phyloP scores from a whole-genome alignment of 2,797 vertebrate species.

The Jordanella pulchra region DNA sequence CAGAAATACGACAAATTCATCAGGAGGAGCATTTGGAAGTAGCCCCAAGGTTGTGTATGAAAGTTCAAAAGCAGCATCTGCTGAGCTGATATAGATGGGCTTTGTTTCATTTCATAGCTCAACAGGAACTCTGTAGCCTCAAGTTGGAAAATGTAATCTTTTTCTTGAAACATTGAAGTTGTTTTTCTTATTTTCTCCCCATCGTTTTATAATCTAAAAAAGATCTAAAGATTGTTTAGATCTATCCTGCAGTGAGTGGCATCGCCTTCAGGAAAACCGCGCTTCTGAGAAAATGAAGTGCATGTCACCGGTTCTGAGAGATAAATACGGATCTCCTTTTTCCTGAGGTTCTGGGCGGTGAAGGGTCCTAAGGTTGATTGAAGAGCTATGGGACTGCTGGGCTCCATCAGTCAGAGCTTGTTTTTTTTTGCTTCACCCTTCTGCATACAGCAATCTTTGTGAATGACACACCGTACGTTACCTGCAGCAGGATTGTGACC shows the following conservation, averaged over 20 bases:
- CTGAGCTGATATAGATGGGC: slow-evolving; percentile 57
- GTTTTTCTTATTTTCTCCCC: slow-evolving; percentile 46
- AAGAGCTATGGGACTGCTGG: slow-evolving; percentile 30
- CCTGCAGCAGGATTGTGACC: slow-evolving; percentile 30
- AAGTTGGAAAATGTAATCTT: slow-evolving; percentile 52
- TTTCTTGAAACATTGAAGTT: slow-evolving; percentile 44
- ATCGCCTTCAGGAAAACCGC: slow-evolving; percentile 20
- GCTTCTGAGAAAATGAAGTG: slow-evolving; percentile 2
- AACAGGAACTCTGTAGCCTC: slow-evolving; percentile 36
- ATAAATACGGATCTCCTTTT: slow-evolving; percentile 41
- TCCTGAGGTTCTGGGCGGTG: slow-evolving; percentile 51
- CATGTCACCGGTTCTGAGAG: slow-evolving; percentile 17
- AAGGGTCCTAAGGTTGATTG: slow-evolving; percentile 56
- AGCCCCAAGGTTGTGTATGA: slow-evolving; percentile 59
- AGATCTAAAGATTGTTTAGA: slow-evolving; percentile 63
- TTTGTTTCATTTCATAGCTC: slow-evolving; percentile 59
- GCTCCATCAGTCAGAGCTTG: slow-evolving; percentile 42
- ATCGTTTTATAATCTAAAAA: slow-evolving; percentile 28
- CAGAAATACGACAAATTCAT: slow-evolving; percentile 40
- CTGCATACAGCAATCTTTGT: slow-evolving; percentile 31
- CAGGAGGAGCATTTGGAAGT: slow-evolving; percentile 46
- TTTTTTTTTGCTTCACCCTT: slow-evolving; percentile 28
- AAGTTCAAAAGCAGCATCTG: slow-evolving; percentile 36
- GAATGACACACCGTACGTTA: slow-evolving; percentile 50
- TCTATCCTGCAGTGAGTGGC: slow-evolving; percentile 27